A percentile compares a stretch with the other conserved stretches of the same genome.
phyloP scores from a whole-genome alignment of 37 sponge, comb jelly and placozoan species.

The Ianthella basta region DNA sequence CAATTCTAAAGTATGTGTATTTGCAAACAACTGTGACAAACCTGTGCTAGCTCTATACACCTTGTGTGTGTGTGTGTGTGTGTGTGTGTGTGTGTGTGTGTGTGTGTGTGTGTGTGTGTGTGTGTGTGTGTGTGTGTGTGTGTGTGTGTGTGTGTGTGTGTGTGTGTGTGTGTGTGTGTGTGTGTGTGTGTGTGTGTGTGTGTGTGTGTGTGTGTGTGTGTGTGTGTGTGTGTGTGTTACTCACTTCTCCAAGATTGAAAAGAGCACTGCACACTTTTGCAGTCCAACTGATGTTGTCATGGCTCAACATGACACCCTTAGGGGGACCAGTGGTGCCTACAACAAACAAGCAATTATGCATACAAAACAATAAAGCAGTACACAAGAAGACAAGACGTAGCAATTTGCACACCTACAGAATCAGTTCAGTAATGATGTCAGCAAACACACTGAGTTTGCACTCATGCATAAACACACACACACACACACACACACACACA shows the following conservation, averaged over 20 bases:
- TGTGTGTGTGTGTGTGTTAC: not conserved
- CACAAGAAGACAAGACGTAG: too few relatives aligned
- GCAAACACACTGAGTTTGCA: not conserved
- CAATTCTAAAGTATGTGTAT: not conserved
- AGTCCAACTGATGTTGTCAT: slow-evolving; percentile 95
- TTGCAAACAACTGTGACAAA: too few relatives aligned
- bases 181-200: too few relatives aligned
- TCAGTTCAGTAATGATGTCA: not conserved
- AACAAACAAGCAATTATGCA: not conserved
- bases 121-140: too few relatives aligned
- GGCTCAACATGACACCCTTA: slow-evolving; percentile 93
- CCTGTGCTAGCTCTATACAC: too few relatives aligned
- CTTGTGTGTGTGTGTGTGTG: too few relatives aligned
- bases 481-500: too few relatives aligned
- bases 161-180: not conserved
- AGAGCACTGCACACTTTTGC: slow-evolving; percentile 57
- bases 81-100: not conserved
- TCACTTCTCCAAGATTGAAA: slow-evolving; percentile 59
- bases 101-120: not conserved
- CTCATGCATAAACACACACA: not conserved
- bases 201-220: too few relatives aligned
- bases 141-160: not conserved
- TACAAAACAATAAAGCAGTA: too few relatives aligned
- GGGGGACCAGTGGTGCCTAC: slow-evolving; percentile 26
- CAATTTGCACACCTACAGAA: too few relatives aligned